phyloP scores from a whole-genome alignment of 2,797 vertebrate species.

The Phaenicophaeus curvirostris region DNA sequence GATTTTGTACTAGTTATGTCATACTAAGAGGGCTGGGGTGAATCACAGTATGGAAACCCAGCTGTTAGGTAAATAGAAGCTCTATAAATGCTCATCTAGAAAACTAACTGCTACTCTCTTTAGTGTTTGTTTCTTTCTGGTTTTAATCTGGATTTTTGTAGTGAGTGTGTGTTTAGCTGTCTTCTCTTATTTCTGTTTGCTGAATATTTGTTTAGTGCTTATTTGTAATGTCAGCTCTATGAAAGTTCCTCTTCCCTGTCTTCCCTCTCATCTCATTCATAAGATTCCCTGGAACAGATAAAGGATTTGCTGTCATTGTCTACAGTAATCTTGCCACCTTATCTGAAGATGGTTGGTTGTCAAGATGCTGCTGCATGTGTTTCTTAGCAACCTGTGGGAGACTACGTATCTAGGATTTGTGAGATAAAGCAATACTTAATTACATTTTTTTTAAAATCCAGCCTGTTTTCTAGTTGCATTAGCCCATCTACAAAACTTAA shows the following conservation, averaged over 20 bases:
- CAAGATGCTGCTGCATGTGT: not conserved
- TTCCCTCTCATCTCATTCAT: not conserved
- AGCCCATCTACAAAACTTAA: not conserved
- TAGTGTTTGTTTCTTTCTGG: not conserved
- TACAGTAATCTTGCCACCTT: not conserved
- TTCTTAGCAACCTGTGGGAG: not conserved
- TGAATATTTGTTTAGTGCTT: not conserved
- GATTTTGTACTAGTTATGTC: not conserved
- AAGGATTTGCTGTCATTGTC: not conserved
- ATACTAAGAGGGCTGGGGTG: not conserved
- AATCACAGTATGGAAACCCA: not conserved
- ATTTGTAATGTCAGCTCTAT: not conserved
- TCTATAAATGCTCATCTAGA: not conserved
- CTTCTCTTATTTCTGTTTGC: not conserved
- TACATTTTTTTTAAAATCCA: not conserved
- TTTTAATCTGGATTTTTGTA: not conserved
- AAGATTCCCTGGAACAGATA: not conserved
- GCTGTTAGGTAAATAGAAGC: not conserved
- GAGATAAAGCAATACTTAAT: not conserved
- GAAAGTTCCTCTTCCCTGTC: not conserved
- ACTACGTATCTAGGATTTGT: accelerated
- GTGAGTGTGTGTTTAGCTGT: not conserved
- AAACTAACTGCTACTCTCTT: not conserved
- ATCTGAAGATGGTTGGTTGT: not conserved
- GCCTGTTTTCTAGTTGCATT: not conserved